Conservation (phyloP, 2,888 invertebrate genomes). For the Habrosyne pyritoides region DNA sequence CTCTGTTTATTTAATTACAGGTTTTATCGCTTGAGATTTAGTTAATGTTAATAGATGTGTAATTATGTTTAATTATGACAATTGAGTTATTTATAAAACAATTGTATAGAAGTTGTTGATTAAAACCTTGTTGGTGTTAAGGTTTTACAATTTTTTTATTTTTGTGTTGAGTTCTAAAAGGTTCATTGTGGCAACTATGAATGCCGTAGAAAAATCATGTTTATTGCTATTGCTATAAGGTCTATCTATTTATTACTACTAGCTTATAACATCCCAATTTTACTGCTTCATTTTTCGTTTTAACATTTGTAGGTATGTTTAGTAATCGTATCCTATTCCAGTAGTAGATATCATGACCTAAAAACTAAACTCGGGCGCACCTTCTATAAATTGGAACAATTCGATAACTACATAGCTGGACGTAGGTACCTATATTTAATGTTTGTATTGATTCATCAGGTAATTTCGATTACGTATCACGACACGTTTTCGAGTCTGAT, state of each 20-base stretch:
- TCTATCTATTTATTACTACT: no score
- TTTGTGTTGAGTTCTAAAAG: no score
- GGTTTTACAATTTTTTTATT: no score
- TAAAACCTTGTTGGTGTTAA: no score
- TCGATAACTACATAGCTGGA: not conserved
- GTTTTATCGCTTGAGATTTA: conserved; percentile 10
- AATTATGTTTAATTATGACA: not conserved
- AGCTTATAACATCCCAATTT: no score
- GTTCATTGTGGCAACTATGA: no score
- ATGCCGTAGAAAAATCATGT: no score
- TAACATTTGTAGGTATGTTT: no score
- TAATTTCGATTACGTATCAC: not conserved
- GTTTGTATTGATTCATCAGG: not conserved
- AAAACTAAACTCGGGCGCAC: not conserved
- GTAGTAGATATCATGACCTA: not conserved
- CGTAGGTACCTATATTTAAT: not conserved
- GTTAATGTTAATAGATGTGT: not conserved
- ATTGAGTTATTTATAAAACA: not conserved
- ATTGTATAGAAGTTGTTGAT: no score
- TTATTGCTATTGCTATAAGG: no score
- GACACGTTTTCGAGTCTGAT: no score
- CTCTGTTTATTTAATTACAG: conserved; percentile 21
- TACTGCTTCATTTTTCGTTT: no score
- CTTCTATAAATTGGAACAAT: not conserved
- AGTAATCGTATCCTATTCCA: not conserved